Conservation (phyloP, 2,888 invertebrate species). For the Drosophila pseudotalamancana region DNA sequence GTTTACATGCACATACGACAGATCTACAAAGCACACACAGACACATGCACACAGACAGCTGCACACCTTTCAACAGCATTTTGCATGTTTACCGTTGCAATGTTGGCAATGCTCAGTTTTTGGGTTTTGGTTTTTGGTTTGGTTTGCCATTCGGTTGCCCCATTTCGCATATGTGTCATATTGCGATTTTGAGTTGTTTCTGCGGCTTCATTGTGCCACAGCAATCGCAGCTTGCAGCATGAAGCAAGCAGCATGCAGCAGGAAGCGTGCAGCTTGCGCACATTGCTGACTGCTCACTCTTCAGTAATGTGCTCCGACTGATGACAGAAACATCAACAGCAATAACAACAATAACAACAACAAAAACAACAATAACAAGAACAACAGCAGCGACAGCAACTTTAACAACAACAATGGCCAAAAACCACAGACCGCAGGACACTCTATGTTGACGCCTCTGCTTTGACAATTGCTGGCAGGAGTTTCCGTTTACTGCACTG, state of each 20-base stretch:
- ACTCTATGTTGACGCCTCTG: conserved; percentile 22
- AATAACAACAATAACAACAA: conserved; percentile 4
- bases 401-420: conserved; percentile 6
- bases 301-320: conserved; percentile 48
- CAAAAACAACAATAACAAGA: conserved; percentile 6
- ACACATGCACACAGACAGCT: conserved; percentile 3
- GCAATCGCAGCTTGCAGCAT: conserved; percentile 35
- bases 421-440: conserved; percentile 37
- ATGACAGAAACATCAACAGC: conserved; percentile 34
- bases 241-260: too few species aligned
- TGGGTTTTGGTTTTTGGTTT: conserved; percentile 45
- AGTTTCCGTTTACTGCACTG: conserved; percentile 6
- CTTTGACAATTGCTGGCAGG: conserved; percentile 12
- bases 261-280: conserved; percentile 29
- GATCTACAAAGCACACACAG: conserved; percentile 9
- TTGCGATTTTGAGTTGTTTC: conserved; percentile 77
- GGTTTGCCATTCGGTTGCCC: conserved; percentile 62
- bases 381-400: conserved; percentile 10
- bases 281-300: conserved; percentile 2
- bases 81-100: conserved; percentile 59
- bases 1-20: conserved; percentile 49
- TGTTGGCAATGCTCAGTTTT: conserved; percentile 45
- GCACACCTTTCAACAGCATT: conserved; percentile 59
- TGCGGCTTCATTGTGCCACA: conserved; percentile 63
- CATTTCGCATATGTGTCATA: conserved; percentile 74